Base-by-base conservation (phyloP, 2,113 vertebrate genomes). In the Grus americana region DNA sequence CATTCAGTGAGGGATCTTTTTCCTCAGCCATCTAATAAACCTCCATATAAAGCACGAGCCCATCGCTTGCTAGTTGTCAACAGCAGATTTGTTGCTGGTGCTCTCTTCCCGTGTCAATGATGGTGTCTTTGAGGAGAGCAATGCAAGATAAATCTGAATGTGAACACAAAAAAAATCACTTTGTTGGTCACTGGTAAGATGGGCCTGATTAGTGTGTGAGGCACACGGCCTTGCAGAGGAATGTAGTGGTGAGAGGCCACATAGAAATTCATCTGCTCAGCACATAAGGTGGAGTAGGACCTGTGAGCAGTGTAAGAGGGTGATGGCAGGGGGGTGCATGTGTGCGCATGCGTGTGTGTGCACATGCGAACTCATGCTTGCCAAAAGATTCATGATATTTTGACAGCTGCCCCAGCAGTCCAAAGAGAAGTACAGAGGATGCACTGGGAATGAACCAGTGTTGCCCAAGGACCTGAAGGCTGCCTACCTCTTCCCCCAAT, bases 21-120 rank as follows among this genome's bases (percentile, higher is more conserved):
- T 92, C 68, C 55, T 71, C 63, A 38, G 10, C 40, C 18, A 8
- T 46, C 68, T 86, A 95, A 95, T 97, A 97, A 98, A 97, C 50
- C 42, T 91, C 88, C 44, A 13, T 40, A 15, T 55, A 40, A 89
- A 86, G 63, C 79, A 66, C 5, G 4, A 63, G 68, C 36, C 24
- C 40, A 22, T 12, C 79, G 59, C 42, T 62, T 74, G 44, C 61
- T 59, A 54, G 68, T n/a, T 90, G 65, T 46, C 52, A 75, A 46
- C 52, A 47, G 34, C 61, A 87, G 47, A 46, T 63, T 67, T 47
- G 47, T 71, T 84, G 73, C 57, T 67, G 18, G 8, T 84, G 36
- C 40, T 89, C 55, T 82, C 18, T 90, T 82, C 4, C 27, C 20
- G 29, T 66, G 40, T 67, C 47, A 40, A 1, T 49, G 81, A 27